A percentile compares a stretch with the other conserved stretches of the same genome.
Evolutionary conservation across 2,888 invertebrate species (phyloP).

Genomic region (Cryptophagus acutangulus): DNA sequence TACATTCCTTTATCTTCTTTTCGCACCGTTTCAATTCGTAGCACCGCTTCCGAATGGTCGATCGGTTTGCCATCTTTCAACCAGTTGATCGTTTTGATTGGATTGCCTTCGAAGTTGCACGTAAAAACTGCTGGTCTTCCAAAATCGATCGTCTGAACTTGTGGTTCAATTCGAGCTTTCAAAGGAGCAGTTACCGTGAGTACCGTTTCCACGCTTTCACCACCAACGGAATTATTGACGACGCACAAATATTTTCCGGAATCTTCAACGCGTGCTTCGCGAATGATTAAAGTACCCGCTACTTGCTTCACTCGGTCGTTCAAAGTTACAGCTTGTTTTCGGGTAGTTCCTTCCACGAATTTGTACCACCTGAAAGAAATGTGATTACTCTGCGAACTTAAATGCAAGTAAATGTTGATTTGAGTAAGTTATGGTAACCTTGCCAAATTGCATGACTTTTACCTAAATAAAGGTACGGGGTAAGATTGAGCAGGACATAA

Average conservation of each 20-base stretch:
- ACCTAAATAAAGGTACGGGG: conserved; percentile 73
- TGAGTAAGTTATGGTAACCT: too few relatives aligned
- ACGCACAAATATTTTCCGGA: conserved; percentile 93
- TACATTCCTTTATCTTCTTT: conserved; percentile 97
- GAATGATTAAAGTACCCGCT: conserved; percentile 88
- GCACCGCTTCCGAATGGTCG: conserved; percentile 73
- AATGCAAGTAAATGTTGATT: too few relatives aligned
- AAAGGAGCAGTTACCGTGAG: conserved; percentile 88
- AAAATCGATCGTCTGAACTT: conserved; percentile 84
- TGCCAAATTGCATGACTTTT: too few relatives aligned
- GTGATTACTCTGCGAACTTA: too few relatives aligned
- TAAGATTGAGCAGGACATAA: conserved; percentile 71
- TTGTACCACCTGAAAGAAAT: conserved; percentile 87
- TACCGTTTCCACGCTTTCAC: conserved; percentile 88
- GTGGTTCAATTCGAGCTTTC: conserved; percentile 82
- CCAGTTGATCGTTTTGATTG: conserved; percentile 88
- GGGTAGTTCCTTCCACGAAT: conserved; percentile 79
- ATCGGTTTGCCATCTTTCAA: conserved; percentile 86
- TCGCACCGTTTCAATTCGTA: conserved; percentile 84
- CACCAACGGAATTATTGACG: conserved; percentile 91
- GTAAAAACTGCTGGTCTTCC: conserved; percentile 89
- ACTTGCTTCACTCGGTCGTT: conserved; percentile 89
- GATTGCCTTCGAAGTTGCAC: conserved; percentile 83
- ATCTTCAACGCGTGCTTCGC: conserved; percentile 85
- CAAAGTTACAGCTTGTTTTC: conserved; percentile 83